Base-by-base conservation (phyloP, 1,140 invertebrate species). In the Trichoplusia ni region DNA sequence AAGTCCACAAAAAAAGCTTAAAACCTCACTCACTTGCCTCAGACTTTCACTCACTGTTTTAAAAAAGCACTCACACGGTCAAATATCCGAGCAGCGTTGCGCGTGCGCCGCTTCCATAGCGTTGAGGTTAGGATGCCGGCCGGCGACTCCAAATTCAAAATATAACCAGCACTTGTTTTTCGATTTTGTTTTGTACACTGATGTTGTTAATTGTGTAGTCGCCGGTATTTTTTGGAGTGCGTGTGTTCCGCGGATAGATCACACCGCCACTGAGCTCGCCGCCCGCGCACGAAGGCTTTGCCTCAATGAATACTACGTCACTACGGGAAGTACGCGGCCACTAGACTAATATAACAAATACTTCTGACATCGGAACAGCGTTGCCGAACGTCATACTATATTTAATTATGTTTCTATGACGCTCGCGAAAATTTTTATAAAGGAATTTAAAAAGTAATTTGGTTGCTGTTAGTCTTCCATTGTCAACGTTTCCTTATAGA, bases 211-310 rank as follows among this genome's bases (percentile, higher is more conserved):
- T n/a, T 33, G 9, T 33, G 11, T 46, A 47, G 8, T 49, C 25
- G 13, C 46, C 13, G 25, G 11, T 2, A n/a, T 35, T 38, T 59
- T 81, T 85, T 75, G 74, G 78, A 73, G 77, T 73, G 84, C 87
- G 86, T 90, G 83, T 87, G 79, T 79, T 77, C 80, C 61, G 70
- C 81, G 73, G 78, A 82, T 90, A 90, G 86, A 83, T 88, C 86
- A 89, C 84, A 74, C 70, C 69, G 76, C 77, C 82, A 89, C 86
- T 89, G 87, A 89, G 82, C 78, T 40, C 64, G 60, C 74, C 79
- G 82, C 70, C 44, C 58, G 79, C 85, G 74, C 73, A 76, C 70
- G 54, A 68, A 67, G 75, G 51, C 83, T 82, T 80, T 80, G 81
- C 64, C 77, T 89, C 79, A 84, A 86, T 84, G 80, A 69, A 73